A percentile compares a stretch with the other conserved stretches of the same genome.
Conservation (phyloP, 2,797 vertebrate species). For the Cetoscarus ocellatus region DNA sequence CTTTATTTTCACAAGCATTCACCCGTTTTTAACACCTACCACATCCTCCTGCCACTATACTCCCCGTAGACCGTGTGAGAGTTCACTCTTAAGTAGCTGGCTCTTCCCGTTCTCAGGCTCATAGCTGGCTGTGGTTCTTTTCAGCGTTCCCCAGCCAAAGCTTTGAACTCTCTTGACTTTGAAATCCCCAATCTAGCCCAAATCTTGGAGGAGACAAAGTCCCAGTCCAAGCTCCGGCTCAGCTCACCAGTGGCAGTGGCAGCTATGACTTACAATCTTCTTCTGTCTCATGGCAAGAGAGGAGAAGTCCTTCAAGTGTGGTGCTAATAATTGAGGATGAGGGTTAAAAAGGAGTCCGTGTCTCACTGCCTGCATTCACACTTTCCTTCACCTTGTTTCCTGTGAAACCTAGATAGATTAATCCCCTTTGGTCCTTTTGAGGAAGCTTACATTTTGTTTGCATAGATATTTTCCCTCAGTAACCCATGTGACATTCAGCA, state of each 20-base stretch:
- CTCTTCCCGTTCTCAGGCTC: conserved; percentile 46
- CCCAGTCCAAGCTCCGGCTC: conserved; percentile 60
- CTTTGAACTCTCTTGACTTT: conserved; percentile 83
- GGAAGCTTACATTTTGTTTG: no score
- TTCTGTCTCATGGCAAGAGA: conserved; percentile 42
- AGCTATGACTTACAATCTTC: conserved; percentile 62
- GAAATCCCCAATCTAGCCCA: conserved; percentile 68
- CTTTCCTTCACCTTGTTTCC: background rate
- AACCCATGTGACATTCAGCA: no score
- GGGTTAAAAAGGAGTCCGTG: conserved; percentile 25
- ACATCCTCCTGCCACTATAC: conserved; percentile 15
- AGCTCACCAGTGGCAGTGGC: conserved; percentile 52
- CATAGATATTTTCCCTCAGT: no score
- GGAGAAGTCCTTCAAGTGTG: conserved; percentile 47
- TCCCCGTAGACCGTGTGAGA: conserved; percentile 44
- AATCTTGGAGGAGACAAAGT: conserved; percentile 65
- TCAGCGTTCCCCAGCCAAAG: conserved; percentile 72
- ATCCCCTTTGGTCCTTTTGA: no score
- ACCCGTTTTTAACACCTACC: background rate
- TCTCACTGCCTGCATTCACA: conserved; percentile 1
- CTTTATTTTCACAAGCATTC: conserved; percentile 42
- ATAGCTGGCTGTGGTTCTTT: conserved; percentile 74
- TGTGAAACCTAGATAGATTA: no score
- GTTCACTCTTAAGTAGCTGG: conserved; percentile 62
- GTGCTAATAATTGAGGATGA: conserved; percentile 44